phyloP scores from a whole-genome alignment of 1,140 invertebrate species.

The Drosophila persimilis region DNA sequence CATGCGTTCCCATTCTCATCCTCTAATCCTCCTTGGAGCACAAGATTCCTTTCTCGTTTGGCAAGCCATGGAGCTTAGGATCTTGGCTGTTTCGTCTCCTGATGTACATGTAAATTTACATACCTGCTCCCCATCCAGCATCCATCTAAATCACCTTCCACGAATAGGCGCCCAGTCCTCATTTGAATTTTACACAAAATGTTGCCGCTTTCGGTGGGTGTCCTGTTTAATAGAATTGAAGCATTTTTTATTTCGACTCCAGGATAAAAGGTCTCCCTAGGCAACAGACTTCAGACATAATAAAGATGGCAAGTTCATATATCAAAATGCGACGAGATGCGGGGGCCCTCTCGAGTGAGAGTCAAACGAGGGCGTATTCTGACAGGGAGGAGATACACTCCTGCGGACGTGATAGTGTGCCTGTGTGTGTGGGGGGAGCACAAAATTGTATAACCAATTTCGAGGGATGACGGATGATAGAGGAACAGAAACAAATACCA shows the following conservation, averaged over 20 bases:
- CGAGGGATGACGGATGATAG: conserved; percentile 10
- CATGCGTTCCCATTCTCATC: background rate
- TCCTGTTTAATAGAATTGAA: conserved; percentile 64
- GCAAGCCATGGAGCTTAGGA: conserved; percentile 43
- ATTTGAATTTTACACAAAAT: conserved; percentile 73
- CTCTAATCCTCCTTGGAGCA: no score
- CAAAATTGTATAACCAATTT: conserved; percentile 38
- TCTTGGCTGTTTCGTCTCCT: background rate
- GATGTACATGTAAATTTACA: conserved; percentile 17
- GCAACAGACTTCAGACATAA: conserved; percentile 49
- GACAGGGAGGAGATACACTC: background rate
- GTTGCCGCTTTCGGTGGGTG: conserved; percentile 36
- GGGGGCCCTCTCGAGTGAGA: background rate
- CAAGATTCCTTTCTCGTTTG: conserved; percentile 22
- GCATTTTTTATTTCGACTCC: conserved; percentile 58
- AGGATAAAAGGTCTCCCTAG: conserved; percentile 63
- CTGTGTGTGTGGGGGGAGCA: background rate
- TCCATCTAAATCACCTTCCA: conserved; percentile 48
- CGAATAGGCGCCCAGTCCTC: conserved; percentile 19
- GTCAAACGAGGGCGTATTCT: conserved; percentile 9
- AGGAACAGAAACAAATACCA: background rate
- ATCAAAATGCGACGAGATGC: conserved; percentile 43
- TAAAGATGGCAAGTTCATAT: conserved; percentile 55
- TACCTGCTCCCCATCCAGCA: conserved; percentile 32
- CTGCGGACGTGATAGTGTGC: background rate